Base-by-base conservation (phyloP, 2,888 invertebrate genomes). In the Hydraecia micacea region DNA sequence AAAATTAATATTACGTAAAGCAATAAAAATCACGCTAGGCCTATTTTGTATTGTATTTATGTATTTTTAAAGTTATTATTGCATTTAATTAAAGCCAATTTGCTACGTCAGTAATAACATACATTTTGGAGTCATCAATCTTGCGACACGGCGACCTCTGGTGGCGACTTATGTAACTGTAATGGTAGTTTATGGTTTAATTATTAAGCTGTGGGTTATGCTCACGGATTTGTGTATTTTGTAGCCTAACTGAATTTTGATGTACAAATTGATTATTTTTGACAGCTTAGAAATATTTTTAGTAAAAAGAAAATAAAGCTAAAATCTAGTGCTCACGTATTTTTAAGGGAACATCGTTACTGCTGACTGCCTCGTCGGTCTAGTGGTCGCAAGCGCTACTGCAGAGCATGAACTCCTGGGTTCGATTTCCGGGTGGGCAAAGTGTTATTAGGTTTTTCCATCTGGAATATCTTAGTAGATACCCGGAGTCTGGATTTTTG, bases 81-180 rank as follows among this genome's bases (percentile, higher is more conserved):
- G 74, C 63, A 42, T 68, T 74, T 60, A 70, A 62, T 71, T 46
- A 15, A 63, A 49, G 72, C n/a, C 58, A 72, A 77, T 81, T 81
- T 68, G 46, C 6, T 0, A 46, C 28, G 46, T 18, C 49, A 28
- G 60, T 68, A 36, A 69, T 62, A 67, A 58, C 42, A 39, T 68
- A 36, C 32, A 65, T 66, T 55, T 72, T 71, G 13, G 21, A 68
- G 39, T 82, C 36, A 65, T 39, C 4, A 49, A 28, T 36, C 42
- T 85, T 81, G 65, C 58, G 73, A 68, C 60, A 71, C 9, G 8
- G 21, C 39, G 67, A 68, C 73, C 77, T 74, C 81, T 85, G 46
- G 60, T 32, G 62, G 62, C 58, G 13, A 39, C 55, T 81, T 81
- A 62, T 72, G 83, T 81, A 84, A 85, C 60, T 72, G 5, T 67